Percentiles rank a stretch among this genome's conserved stretches.
phyloP scores from a whole-genome alignment of 2,888 invertebrate species.

The Drosophila mercatorum region DNA sequence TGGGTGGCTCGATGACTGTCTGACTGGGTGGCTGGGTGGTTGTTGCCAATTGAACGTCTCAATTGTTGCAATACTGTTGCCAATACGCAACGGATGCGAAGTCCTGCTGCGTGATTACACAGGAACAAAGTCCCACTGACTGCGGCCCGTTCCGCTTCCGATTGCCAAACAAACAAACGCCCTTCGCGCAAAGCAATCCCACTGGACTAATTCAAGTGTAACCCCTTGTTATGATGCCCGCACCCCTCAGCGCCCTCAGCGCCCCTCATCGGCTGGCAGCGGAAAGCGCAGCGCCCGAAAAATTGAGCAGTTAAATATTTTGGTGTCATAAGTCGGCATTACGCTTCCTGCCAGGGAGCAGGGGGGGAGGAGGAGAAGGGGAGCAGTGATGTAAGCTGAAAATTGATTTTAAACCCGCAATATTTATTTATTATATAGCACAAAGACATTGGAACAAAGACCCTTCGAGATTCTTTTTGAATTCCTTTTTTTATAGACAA shows the following conservation, averaged over 20 bases:
- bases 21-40: conserved; percentile 20
- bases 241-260: conserved; percentile 9
- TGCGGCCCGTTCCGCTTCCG: conserved; percentile 19
- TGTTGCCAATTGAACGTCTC: conserved; percentile 78
- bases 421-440: conserved; percentile 14
- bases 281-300: conserved; percentile 65
- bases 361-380: not conserved
- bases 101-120: conserved; percentile 74
- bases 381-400: not conserved
- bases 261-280: conserved; percentile 10
- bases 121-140: conserved; percentile 50
- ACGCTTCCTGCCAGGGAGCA: conserved; percentile 24
- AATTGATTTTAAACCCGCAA: conserved; percentile 47
- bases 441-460: not conserved
- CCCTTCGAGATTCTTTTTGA: not conserved
- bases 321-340: conserved; percentile 84
- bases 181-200: conserved; percentile 72
- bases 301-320: conserved; percentile 83
- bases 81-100: conserved; percentile 40
- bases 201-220: conserved; percentile 82
- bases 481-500: not conserved
- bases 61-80: conserved; percentile 63
- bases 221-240: conserved; percentile 68
- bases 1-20: conserved; percentile 18
- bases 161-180: conserved; percentile 61